A percentile compares a stretch with the other conserved stretches of the same genome.
phyloP scores from a whole-genome alignment of 2,888 invertebrate species.

The Priocnemis perturbator region DNA sequence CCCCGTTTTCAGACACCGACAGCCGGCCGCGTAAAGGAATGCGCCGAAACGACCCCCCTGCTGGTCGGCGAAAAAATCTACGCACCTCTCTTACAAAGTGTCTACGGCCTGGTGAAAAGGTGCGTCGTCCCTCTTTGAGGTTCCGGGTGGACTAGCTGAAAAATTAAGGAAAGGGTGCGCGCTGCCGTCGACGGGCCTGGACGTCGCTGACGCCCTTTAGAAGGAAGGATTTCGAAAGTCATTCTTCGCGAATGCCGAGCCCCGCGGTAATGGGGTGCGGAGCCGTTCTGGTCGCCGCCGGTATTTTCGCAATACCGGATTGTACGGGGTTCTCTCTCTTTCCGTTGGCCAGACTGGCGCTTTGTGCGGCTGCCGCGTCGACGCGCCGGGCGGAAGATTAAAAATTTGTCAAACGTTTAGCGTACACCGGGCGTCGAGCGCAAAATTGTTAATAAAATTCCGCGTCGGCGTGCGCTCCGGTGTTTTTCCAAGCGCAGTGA shows the following conservation, averaged over 20 bases:
- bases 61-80: constrained; percentile 56
- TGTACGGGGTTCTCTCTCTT: too few species aligned
- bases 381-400: too few species aligned
- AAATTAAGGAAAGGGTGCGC: constrained; percentile 37
- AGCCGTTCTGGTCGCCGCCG: too few species aligned
- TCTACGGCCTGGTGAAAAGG: constrained; percentile 42
- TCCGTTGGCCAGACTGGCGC: too few species aligned
- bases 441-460: constrained; percentile 18
- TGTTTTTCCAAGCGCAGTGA: too few species aligned
- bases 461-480: constrained; percentile 1
- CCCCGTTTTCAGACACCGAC: constrained; percentile 1
- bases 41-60: constrained; percentile 46
- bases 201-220: constrained; percentile 16
- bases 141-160: constrained; percentile 29
- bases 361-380: too few species aligned
- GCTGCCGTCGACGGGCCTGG: background rate
- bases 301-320: too few species aligned
- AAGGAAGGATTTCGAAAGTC: constrained; percentile 31
- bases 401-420: constrained; percentile 18
- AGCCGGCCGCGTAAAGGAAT: constrained; percentile 41
- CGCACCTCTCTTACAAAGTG: constrained; percentile 49
- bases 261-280: too few species aligned
- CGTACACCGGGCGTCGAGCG: constrained; percentile 18
- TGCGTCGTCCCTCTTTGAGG: constrained; percentile 21
- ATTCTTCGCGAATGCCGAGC: background rate